Conservation (phyloP, 2,888 invertebrate genomes). For the Sesia bembeciformis region DNA sequence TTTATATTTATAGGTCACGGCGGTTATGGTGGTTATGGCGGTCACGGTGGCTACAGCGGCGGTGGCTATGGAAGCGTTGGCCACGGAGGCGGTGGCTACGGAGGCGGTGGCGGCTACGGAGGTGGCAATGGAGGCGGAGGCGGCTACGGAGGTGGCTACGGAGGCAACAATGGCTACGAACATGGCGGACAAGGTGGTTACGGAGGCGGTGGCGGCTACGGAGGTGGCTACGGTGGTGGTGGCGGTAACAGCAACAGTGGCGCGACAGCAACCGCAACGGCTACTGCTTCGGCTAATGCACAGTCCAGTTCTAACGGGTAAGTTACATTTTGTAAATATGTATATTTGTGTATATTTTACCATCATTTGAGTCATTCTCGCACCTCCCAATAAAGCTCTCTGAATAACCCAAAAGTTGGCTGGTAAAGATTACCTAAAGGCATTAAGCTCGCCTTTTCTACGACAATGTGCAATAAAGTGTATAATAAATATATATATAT, state of each 20-base stretch:
- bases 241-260: constrained; percentile 3
- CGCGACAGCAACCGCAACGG: constrained; percentile 19
- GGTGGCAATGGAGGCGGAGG: constrained; percentile 14
- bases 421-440: too few relatives aligned
- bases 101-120: constrained; percentile 13
- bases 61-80: constrained; percentile 8
- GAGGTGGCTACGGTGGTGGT: constrained; percentile 8
- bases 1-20: constrained; percentile 1
- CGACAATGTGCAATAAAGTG: too few relatives aligned
- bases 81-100: constrained; percentile 10
- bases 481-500: too few relatives aligned
- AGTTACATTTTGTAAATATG: not conserved
- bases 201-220: constrained; percentile 8
- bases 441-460: too few relatives aligned
- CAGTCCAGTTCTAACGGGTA: constrained; percentile 15
- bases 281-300: constrained; percentile 28
- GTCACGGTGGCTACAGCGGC: constrained; percentile 8
- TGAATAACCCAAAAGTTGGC: too few relatives aligned
- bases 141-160: constrained; percentile 14
- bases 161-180: constrained; percentile 11
- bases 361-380: too few relatives aligned
- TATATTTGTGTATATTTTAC: too few relatives aligned
- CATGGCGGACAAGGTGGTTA: constrained; percentile 10
- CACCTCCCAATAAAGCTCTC: too few relatives aligned
- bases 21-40: constrained; percentile 7